Base-by-base conservation (phyloP, 2,113 vertebrate species). In the Sphyrna mokarran region DNA sequence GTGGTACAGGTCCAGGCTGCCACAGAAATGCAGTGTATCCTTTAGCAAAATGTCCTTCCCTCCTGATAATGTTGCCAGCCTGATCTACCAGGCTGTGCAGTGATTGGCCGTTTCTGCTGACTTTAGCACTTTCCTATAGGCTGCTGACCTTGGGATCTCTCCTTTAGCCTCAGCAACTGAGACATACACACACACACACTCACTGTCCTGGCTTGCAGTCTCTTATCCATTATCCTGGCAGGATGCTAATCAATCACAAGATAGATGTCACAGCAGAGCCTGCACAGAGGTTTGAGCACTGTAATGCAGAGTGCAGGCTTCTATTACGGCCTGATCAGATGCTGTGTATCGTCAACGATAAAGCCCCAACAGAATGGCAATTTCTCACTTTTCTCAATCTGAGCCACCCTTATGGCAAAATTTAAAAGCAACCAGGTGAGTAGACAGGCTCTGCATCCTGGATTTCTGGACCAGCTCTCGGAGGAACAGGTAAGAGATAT, bases 131-230 rank as follows among this genome's bases (percentile, higher is more conserved):
- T 72, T 48, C 22, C 29, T 3, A 95, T 72, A 16, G 37, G 40
- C 94, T 95, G 94, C 94, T 33, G 68, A 95, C 94, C 68, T 72
- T 72, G 54, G 40, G 18, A 37, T 95, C 68, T 26, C 9, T 72
- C 94, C 11, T 72, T 70, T 54, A 29, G 37, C 68, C 43, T 48
- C 68, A 16, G 69, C 68, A 76, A 72, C 68, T 43, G 89, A 66
- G 13, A 63, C 1, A 33, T 6, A 14, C 37, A 66, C 33, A 22
- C n/a, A 0, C 48, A 54, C 48, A 54, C 48, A 0, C 43, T 29
- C 6, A 61, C 87, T 90, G 20, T 58, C 54, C 69, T 54, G 94
- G 29, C 40, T n/a, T 23, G 63, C 23, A 9, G 40, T 18, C 94
- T 95, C 94, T 90, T 29, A 33, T 26, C 87, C 87, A n/a, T 90